These are phyloP conservation scores for Spea bombifrons DNA, from an alignment of 2,113 vertebrate genomes.

Conservation along the genomic window DNA sequence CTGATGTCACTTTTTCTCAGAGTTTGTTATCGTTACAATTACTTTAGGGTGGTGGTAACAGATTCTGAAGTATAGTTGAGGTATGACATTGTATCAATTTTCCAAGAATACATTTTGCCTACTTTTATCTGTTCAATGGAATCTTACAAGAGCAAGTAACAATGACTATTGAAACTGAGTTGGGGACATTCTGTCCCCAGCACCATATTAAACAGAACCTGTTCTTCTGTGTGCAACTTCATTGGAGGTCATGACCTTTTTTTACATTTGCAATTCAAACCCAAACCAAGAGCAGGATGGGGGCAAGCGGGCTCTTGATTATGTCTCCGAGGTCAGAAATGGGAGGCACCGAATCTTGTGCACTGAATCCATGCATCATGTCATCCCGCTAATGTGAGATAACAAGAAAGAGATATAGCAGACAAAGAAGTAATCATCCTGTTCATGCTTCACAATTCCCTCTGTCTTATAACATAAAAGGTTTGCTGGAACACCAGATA, in stretches of 20 bases:
- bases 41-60: too few relatives aligned
- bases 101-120: not conserved
- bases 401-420: not conserved
- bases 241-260: slow-evolving; percentile 6
- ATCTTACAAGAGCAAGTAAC: not conserved
- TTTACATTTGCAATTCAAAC: slow-evolving; percentile 27
- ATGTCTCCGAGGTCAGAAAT: slow-evolving; percentile 10
- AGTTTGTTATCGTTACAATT: too few relatives aligned
- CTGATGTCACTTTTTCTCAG: too few relatives aligned
- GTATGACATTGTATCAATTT: not conserved
- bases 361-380: not conserved
- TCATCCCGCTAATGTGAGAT: not conserved
- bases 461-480: not conserved
- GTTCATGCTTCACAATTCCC: not conserved
- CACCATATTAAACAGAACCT: not conserved
- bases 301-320: slow-evolving; percentile 9
- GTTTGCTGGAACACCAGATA: not conserved
- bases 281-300: not conserved
- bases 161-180: not conserved
- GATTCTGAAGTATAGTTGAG: not conserved
- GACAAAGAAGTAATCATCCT: not conserved
- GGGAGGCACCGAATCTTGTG: not conserved
- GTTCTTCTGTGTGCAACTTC: slow-evolving; percentile 4
- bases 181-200: not conserved
- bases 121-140: not conserved